phyloP scores from a whole-genome alignment of 2,113 vertebrate genomes.

The Terrapene triunguis region DNA sequence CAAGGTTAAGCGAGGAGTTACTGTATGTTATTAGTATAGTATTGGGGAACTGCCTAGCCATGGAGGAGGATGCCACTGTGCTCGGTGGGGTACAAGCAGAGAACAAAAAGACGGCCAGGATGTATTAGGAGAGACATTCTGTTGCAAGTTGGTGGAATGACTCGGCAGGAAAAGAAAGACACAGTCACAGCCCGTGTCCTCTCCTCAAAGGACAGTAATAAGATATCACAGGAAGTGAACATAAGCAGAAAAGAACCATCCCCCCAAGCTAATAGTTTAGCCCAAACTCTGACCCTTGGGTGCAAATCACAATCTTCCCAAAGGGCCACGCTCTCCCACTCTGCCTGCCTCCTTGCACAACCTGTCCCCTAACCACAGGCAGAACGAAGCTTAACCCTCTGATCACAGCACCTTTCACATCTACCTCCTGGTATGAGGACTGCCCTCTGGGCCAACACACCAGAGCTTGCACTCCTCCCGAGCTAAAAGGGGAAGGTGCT shows the following conservation, averaged over 20 bases:
- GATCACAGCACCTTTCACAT: background rate
- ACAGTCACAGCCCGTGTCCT: background rate
- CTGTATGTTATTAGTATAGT: background rate
- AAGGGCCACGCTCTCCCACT: background rate
- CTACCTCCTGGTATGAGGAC: background rate
- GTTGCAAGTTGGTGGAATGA: background rate
- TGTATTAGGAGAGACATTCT: background rate
- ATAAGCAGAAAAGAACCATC: background rate
- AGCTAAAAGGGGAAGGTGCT: background rate
- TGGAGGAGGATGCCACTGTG: background rate
- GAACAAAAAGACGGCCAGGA: background rate
- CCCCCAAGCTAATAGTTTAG: background rate
- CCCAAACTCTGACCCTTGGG: rapidly evolving
- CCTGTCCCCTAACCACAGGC: background rate
- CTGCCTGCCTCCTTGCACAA: background rate
- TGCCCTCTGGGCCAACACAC: background rate
- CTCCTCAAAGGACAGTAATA: background rate
- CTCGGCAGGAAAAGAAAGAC: background rate
- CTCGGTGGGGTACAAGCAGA: background rate
- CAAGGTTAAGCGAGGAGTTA: too few relatives aligned
- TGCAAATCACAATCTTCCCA: rapidly evolving
- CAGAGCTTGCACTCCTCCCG: background rate
- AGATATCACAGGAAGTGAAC: rapidly evolving
- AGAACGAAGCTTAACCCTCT: background rate
- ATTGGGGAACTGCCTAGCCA: background rate